phyloP scores from a whole-genome alignment of 2,113 vertebrate genomes.

The Triplophysa dalaica region DNA sequence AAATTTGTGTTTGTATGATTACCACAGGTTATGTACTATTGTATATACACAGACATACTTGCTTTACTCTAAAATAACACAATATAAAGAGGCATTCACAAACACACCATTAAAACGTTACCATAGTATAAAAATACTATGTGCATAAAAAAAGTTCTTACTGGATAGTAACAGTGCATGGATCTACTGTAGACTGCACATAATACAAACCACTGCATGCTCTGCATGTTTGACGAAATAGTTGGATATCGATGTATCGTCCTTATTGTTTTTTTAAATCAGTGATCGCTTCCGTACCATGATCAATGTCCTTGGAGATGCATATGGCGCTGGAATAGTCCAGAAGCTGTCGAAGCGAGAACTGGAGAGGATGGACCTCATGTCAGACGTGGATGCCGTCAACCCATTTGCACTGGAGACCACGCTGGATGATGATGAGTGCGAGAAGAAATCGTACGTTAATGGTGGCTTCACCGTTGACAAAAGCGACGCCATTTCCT shows the following conservation, averaged over 20 bases:
- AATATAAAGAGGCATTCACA: too few relatives aligned
- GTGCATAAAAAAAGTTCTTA: too few relatives aligned
- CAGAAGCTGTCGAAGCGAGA: slow-evolving; percentile 92
- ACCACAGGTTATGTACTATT: too few relatives aligned
- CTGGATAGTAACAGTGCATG: too few relatives aligned
- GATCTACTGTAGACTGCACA: too few relatives aligned
- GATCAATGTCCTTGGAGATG: slow-evolving; percentile 96
- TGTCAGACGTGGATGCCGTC: slow-evolving; percentile 85
- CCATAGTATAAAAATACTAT: too few relatives aligned
- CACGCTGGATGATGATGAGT: slow-evolving; percentile 81
- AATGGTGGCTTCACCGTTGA: slow-evolving; percentile 94
- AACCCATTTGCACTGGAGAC: slow-evolving; percentile 93
- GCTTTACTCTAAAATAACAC: too few relatives aligned
- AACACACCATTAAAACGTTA: too few relatives aligned
- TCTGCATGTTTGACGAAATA: background rate
- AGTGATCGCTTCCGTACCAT: slow-evolving; percentile 97
- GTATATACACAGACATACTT: too few relatives aligned
- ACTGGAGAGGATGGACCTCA: slow-evolving; percentile 86
- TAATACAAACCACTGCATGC: too few relatives aligned
- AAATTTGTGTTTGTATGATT: too few relatives aligned
- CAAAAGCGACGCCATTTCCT: slow-evolving; percentile 93
- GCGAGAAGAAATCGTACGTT: slow-evolving; percentile 89
- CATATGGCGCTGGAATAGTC: slow-evolving; percentile 90
- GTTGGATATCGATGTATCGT: background rate
- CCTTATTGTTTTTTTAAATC: background rate